These are phyloP conservation scores for Agrilus biguttatus DNA, from an alignment of 2,888 invertebrate species.

Conservation along the genomic window DNA sequence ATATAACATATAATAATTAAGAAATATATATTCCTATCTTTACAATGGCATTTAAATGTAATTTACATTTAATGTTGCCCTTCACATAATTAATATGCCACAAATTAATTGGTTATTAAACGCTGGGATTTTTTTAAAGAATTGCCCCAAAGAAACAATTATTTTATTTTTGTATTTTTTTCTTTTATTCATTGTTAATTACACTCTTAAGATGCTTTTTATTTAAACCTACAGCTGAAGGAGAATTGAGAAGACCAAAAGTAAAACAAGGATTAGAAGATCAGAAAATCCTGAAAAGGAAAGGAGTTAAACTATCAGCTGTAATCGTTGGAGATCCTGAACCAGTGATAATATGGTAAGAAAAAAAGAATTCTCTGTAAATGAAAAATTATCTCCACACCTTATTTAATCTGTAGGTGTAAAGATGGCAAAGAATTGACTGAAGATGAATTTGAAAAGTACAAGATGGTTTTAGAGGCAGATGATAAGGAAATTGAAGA, in stretches of 20 bases:
- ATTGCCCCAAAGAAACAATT: too few relatives aligned
- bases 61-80: too few relatives aligned
- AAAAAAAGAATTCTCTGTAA: not conserved
- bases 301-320: constrained; percentile 50
- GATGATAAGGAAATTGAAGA: constrained; percentile 56
- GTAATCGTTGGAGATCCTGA: constrained; percentile 79
- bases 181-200: too few relatives aligned
- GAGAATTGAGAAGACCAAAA: constrained; percentile 64
- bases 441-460: constrained; percentile 39
- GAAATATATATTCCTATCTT: too few relatives aligned
- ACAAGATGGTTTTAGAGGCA: constrained; percentile 41
- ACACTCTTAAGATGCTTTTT: too few relatives aligned
- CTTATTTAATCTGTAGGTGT: constrained; percentile 30
- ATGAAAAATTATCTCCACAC: not conserved
- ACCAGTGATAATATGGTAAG: constrained; percentile 73
- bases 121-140: too few relatives aligned
- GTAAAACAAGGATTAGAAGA: constrained; percentile 48
- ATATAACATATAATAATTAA: too few relatives aligned
- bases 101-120: too few relatives aligned
- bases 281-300: constrained; percentile 53
- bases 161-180: too few relatives aligned
- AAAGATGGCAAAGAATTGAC: constrained; percentile 57
- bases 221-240: constrained; percentile 40
- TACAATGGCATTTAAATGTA: too few relatives aligned
- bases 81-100: too few relatives aligned